Base-by-base conservation (phyloP, 2,113 vertebrate species). In the Puffinus mauretanicus region DNA sequence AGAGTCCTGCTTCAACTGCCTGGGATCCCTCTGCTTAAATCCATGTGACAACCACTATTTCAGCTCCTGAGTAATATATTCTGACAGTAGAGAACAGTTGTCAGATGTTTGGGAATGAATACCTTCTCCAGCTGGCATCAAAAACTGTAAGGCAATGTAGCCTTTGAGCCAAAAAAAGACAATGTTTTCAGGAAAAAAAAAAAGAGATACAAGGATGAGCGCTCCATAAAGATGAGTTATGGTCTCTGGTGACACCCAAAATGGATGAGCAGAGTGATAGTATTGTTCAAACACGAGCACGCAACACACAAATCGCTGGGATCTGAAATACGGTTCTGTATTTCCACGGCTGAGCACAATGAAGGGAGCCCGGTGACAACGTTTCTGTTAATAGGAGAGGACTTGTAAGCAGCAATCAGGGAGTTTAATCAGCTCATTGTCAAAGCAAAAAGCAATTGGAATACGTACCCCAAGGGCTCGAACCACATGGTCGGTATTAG, bases 391-490 rank as follows among this genome's bases (percentile, higher is more conserved):
- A 70, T 47, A 71, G 20, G 60, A 49, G 7, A 88, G 42, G 32
- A 30, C 38, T 72, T 72, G 87, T 55, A 46, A 89, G 40, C 17
- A 42, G 25, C 64, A 47, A 13, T 51, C 11, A 1, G 40, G 46
- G 72, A 47, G 16, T 77, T 80, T 83, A 72, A 67, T 26, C 64
- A 19, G 47, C 76, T 83, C 27, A 0, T 44, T 79, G 57, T 19
- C 52, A 54, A 71, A 86, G 51, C 4, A 36, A 79, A 79, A 78
- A 57, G 52, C 86, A 62, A 76, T 75, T 76, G 67, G 52, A 72
- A 71, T 38, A 11, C 0, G 1, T 11, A 1, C n/a, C 40, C 65
- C 82, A n/a, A 51, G 60, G 69, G 61, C 26, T 78, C 3, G 7
- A 81, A 52, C 21, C 44, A 47, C 69, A n/a, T 19, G 55, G 65